A percentile compares a stretch with the other conserved stretches of the same genome.
Conservation (phyloP, 2,888 invertebrate species). For the Xestia rhomboidea region DNA sequence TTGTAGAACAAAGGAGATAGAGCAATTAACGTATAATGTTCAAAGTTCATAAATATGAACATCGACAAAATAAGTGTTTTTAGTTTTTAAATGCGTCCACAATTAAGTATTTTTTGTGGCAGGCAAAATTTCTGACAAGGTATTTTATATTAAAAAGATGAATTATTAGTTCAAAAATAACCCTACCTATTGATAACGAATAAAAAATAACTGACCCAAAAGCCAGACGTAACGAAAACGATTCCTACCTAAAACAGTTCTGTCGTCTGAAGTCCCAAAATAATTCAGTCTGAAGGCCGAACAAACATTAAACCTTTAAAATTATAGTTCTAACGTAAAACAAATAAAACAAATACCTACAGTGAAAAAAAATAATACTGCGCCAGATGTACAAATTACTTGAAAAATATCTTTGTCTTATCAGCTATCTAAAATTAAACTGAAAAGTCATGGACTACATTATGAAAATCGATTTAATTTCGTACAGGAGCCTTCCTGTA, state of each 20-base stretch:
- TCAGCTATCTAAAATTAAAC: no score
- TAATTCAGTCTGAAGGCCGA: neutral
- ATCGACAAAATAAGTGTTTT: neutral
- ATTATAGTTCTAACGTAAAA: no score
- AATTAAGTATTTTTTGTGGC: neutral
- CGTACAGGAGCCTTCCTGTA: no score
- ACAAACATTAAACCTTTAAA: neutral
- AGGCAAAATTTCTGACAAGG: neutral
- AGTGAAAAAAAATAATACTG: no score
- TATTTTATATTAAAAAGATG: neutral
- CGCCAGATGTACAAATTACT: no score
- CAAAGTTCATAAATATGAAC: neutral
- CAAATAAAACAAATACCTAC: no score
- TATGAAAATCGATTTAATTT: no score
- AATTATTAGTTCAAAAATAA: neutral
- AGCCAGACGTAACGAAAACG: neutral
- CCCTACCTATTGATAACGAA: neutral
- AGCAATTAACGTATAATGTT: no score
- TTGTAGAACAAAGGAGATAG: neutral
- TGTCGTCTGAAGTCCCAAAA: neutral
- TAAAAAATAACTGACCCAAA: neutral
- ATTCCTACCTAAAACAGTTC: neutral
- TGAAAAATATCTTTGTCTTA: no score
- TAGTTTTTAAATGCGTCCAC: neutral
- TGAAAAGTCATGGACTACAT: no score